Evolutionary conservation across 1,140 invertebrate species (phyloP), one percentile per base, ranked within the genome.

Genomic region (Pseudomyrmex pallidus): DNA sequence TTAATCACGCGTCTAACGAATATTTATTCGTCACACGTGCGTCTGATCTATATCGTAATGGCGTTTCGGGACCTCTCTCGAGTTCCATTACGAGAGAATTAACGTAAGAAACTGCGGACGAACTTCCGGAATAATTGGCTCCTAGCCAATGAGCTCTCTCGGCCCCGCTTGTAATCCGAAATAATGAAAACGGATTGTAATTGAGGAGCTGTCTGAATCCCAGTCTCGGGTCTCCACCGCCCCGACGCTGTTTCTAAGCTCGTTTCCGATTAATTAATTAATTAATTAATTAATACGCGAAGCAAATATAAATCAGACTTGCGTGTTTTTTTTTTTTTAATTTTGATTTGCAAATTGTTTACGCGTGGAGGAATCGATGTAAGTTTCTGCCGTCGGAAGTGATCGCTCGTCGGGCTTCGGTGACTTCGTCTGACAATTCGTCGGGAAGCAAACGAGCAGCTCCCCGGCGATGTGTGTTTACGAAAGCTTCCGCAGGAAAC

Each of bases 401-500:
- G 22, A 63, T 63, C n/a, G 48, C 62, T 66, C 25, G 74, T 76
- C 35, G 9, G 46, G 15, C 57, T 76, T 52, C 25, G 52, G 48
- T 15, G 20, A 76, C 46, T 35, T 15, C 61, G 1, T 12, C 25
- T 35, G 25, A 46, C 64, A 56, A 52, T 66, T 76, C n/a, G 22
- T 48, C 13, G 54, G 20, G 25, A 46, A 66, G 61, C 35, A 13
- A 76, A 13, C n/a, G 22, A 15, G 61, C 44, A 15, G 61, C 44
- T 77, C 50, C 59, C 61, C n/a, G 25, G 20, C 46, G 52, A 64
- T 25, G 50, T n/a, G 50, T n/a, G 50, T 63, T 74, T 74, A 63
- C 73, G 74, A 66, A 56, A 77, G 66, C 74, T 77, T 77, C 74
- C 74, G 74, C 63, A 77, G 67, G 82, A 84, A 84, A 48, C 17